Conservation (phyloP, 2,797 vertebrate species). For the Delichon dasypus region DNA sequence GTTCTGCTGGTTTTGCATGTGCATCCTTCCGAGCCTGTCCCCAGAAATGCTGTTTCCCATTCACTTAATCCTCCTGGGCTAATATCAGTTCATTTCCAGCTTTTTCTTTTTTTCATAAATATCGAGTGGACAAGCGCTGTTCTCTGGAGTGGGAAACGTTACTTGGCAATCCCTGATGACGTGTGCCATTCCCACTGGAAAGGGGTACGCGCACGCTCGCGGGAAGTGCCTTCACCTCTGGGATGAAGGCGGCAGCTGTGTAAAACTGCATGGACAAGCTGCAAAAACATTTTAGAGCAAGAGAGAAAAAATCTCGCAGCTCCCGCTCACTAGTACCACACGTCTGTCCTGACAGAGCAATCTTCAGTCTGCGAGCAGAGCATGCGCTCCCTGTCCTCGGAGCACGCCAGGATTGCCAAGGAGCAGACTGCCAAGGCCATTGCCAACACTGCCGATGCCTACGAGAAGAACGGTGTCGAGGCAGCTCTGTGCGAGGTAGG, state of each 20-base stretch:
- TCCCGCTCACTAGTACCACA: accelerated
- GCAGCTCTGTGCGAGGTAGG: conserved; percentile 75
- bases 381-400: conserved; percentile 59
- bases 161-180: neutral
- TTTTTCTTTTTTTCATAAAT: neutral
- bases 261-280: neutral
- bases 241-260: neutral
- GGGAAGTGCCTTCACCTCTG: neutral
- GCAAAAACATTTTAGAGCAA: neutral
- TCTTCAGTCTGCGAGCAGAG: conserved; percentile 10
- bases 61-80: neutral
- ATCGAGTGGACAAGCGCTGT: neutral
- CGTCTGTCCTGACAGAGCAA: conserved; percentile 59
- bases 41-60: neutral
- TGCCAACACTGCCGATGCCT: conserved; percentile 65
- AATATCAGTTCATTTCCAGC: neutral
- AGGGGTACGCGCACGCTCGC: accelerated
- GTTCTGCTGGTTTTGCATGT: neutral
- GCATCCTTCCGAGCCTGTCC: neutral
- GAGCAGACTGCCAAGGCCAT: conserved; percentile 77
- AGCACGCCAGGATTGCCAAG: conserved; percentile 74
- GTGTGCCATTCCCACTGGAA: neutral
- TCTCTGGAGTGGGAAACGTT: neutral
- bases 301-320: accelerated
- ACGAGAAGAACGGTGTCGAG: conserved; percentile 68